Conservation (phyloP, 2,797 vertebrate genomes). For the Martes flavigula region DNA sequence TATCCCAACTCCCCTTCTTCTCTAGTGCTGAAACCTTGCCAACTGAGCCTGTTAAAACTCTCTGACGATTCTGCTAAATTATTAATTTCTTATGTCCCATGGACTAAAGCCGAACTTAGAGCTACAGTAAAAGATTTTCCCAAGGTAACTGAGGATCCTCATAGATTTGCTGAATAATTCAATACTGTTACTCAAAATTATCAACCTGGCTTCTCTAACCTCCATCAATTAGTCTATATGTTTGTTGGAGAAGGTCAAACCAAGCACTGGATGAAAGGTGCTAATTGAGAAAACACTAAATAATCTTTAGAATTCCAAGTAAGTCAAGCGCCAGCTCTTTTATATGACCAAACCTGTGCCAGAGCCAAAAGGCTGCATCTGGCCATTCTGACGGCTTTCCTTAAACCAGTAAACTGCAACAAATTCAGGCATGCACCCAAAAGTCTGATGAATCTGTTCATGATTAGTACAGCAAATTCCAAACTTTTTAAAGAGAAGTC, state of each 20-base stretch:
- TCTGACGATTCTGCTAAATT: not conserved
- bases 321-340: not conserved
- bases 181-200: not conserved
- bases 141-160: not conserved
- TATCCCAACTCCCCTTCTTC: not conserved
- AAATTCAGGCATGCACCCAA: not conserved
- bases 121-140: not conserved
- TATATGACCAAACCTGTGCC: not conserved
- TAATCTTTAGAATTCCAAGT: not conserved
- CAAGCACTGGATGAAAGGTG: not conserved
- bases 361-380: not conserved
- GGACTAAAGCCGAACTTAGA: not conserved
- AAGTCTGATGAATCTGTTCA: not conserved
- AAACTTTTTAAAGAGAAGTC: not conserved
- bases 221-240: not conserved
- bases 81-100: not conserved
- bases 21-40: not conserved
- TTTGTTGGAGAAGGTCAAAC: not conserved
- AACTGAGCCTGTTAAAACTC: not conserved
- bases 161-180: not conserved
- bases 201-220: not conserved
- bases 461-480: not conserved
- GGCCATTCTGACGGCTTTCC: not conserved
- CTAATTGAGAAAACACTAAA: not conserved
- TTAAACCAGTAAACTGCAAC: not conserved